Percentiles rank a stretch among this genome's conserved stretches.
Evolutionary conservation across 2,888 invertebrate genomes (phyloP).

Genomic region (Amblyteles armatorius): DNA sequence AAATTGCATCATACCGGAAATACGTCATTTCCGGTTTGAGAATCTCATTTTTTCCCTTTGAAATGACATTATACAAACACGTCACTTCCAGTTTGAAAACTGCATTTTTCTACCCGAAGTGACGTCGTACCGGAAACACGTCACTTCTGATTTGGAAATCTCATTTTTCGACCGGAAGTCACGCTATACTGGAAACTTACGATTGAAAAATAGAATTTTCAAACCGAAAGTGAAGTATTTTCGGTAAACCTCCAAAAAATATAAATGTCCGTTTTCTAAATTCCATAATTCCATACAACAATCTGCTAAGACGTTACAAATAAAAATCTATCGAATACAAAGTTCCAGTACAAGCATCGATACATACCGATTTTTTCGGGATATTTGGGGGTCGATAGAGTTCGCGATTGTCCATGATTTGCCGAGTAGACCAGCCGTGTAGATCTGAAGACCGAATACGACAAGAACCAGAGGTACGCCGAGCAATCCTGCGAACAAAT

Average conservation of each 20-base stretch:
- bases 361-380: constrained; percentile 86
- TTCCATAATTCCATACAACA: not conserved
- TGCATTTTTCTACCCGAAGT: no score
- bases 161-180: no score
- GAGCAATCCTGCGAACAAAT: constrained; percentile 87
- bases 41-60: no score
- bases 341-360: constrained; percentile 8
- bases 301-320: not conserved
- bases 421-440: constrained; percentile 92
- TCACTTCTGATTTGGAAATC: no score
- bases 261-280: not conserved
- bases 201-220: not conserved
- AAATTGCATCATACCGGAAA: no score
- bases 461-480: constrained; percentile 89
- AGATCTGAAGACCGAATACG: constrained; percentile 90
- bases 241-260: not conserved
- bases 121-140: no score
- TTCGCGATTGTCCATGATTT: constrained; percentile 93
- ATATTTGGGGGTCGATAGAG: constrained; percentile 88
- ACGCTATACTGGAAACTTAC: no score
- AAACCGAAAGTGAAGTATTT: not conserved
- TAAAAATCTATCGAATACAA: not conserved
- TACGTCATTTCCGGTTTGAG: no score
- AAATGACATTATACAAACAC: no score
- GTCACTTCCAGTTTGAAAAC: no score